These are phyloP conservation scores for Numenius arquata DNA, from an alignment of 2,113 vertebrate genomes.

Conservation along the genomic window DNA sequence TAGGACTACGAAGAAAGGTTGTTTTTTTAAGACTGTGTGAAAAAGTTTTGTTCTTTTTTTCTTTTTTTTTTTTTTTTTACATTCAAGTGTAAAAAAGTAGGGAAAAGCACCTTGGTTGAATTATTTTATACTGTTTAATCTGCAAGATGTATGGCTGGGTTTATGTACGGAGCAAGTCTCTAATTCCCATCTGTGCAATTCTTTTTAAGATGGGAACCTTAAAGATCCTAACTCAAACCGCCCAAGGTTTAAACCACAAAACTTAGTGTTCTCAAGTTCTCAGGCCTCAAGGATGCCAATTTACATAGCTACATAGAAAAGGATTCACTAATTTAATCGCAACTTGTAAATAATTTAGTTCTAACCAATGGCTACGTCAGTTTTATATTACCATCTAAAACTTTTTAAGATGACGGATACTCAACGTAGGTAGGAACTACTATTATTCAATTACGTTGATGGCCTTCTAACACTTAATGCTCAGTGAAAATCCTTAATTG, in stretches of 20 bases:
- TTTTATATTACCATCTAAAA: background rate
- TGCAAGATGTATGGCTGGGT: background rate
- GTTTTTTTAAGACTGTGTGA: background rate
- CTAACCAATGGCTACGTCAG: background rate
- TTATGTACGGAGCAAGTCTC: background rate
- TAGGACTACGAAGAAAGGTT: background rate
- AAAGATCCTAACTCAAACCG: background rate
- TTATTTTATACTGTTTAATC: background rate
- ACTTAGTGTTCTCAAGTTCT: background rate
- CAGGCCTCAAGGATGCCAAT: background rate
- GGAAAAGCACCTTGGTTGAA: background rate
- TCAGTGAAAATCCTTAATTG: background rate
- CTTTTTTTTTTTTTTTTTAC: background rate
- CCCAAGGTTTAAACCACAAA: background rate
- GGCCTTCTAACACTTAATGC: background rate
- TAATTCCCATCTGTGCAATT: background rate
- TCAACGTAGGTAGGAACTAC: background rate
- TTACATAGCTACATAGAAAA: background rate
- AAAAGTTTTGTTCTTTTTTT: background rate
- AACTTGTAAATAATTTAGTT: background rate
- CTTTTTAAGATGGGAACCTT: background rate
- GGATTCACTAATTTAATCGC: background rate
- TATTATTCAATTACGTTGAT: background rate
- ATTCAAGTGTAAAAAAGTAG: background rate
- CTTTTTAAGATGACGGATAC: background rate